Percentiles rank a stretch among this genome's conserved stretches.
phyloP scores from a whole-genome alignment of 1,140 invertebrate species.

The Megalopta genalis region DNA sequence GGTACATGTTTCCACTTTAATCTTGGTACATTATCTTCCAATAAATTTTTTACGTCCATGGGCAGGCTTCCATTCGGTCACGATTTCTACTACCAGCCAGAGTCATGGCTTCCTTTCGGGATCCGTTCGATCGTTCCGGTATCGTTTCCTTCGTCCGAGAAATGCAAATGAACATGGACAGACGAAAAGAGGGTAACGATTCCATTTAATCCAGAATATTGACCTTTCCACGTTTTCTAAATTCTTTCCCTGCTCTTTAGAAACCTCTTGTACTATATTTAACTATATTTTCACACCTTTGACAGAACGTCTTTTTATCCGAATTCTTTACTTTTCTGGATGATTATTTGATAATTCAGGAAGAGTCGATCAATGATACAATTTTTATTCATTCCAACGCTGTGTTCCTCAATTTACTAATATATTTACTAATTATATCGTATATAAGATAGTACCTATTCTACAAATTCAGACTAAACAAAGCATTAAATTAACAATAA shows the following conservation, averaged over 20 bases:
- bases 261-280: too few species aligned
- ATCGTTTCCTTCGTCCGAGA: not conserved
- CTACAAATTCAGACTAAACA: too few species aligned
- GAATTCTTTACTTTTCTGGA: too few species aligned
- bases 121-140: not conserved
- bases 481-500: too few species aligned
- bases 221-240: not conserved
- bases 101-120: not conserved
- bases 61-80: not conserved
- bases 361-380: too few species aligned
- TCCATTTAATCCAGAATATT: not conserved
- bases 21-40: constrained; percentile 10
- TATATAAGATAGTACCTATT: too few species aligned
- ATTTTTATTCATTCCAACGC: too few species aligned
- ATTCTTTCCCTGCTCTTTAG: not conserved
- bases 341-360: too few species aligned
- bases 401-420: too few species aligned
- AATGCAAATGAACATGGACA: not conserved
- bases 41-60: constrained; percentile 5
- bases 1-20: not conserved
- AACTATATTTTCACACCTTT: too few species aligned
- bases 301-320: too few species aligned
- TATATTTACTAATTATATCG: too few species aligned
- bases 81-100: constrained; percentile 11
- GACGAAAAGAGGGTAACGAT: not conserved